phyloP scores from a whole-genome alignment of 2,113 vertebrate species.

The Galbula dea region DNA sequence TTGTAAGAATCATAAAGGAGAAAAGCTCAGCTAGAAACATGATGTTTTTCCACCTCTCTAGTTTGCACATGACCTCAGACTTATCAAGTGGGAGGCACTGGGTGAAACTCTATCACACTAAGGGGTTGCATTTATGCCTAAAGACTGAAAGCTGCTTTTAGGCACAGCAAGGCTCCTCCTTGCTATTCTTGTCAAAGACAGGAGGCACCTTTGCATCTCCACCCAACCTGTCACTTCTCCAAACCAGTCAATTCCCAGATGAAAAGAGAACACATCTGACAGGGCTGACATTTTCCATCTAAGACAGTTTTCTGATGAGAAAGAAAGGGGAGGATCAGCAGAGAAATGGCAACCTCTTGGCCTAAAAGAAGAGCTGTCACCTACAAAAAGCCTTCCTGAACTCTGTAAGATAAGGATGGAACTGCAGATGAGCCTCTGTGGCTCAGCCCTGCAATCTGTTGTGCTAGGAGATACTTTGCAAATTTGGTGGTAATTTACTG shows the following conservation, averaged over 20 bases:
- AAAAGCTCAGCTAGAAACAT: not conserved
- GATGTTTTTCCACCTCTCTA: not conserved
- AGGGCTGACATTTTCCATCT: not conserved
- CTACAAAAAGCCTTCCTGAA: not conserved
- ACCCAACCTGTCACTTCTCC: not conserved
- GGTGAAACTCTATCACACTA: not conserved
- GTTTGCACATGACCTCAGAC: too few relatives aligned
- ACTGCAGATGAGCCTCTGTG: not conserved
- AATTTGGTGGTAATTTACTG: slow-evolving; percentile 33
- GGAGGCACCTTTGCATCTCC: not conserved
- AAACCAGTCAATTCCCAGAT: not conserved
- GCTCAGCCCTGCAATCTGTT: not conserved
- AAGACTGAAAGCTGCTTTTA: not conserved
- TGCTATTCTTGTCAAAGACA: not conserved
- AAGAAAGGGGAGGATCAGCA: not conserved
- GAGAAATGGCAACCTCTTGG: not conserved
- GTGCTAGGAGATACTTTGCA: not conserved
- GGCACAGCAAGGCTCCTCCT: not conserved
- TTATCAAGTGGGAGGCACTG: not conserved
- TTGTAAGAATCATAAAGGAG: not conserved
- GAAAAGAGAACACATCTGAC: not conserved
- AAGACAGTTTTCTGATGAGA: not conserved
- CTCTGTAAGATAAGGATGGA: not conserved
- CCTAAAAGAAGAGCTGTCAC: not conserved
- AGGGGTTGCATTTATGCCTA: not conserved